Base-by-base conservation (phyloP, 2,888 invertebrate species). In the Nemurella pictetii region DNA sequence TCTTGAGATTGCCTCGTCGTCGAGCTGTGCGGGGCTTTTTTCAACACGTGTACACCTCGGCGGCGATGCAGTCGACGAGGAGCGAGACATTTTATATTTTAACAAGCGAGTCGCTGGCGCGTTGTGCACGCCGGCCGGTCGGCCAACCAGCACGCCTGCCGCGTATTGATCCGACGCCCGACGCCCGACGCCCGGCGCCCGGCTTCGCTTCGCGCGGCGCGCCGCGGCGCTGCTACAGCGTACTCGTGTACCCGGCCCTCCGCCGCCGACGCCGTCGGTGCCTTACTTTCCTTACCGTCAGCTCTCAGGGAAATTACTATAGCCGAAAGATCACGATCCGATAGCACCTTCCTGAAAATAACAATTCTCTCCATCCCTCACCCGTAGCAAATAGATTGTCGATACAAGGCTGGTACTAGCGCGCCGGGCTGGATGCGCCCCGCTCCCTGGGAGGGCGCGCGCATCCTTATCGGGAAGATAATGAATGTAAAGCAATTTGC, bases 281-380 rank as follows among this genome's bases (percentile, higher is more conserved):
- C 55, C 20, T 55, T 55, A 55, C 55, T 55, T 55, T 55, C 55
- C 55, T 55, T 81, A 81, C 55, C 80, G 80, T 28, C 72, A 30
- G 30, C 74, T 83, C 82, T 85, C 85, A 80, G 75, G 85, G 77
- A 85, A 85, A 85, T 85, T 82, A 82, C 85, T 77, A 84, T 78
- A 84, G 82, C 83, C 75, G 75, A 80, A 72, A 85, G 75, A 84
- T 85, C 84, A 78, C 84, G 84, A 84, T 72, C 32, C 73, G 83
- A 83, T 83, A 83, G 81, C 80, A 35, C 80, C 80, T 35, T 81
- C 80, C 80, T 81, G 36, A 32, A 35, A 35, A 81, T 81, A 81
- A 81, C 80, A 30, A 25, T 25, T 27, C 80, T 36, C 35, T 36
- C 26, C n/a, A 9, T 26, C 75, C 75, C 3, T 26, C 9, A 20